Conservation (phyloP, 2,888 invertebrate species). For the Oligia latruncula region DNA sequence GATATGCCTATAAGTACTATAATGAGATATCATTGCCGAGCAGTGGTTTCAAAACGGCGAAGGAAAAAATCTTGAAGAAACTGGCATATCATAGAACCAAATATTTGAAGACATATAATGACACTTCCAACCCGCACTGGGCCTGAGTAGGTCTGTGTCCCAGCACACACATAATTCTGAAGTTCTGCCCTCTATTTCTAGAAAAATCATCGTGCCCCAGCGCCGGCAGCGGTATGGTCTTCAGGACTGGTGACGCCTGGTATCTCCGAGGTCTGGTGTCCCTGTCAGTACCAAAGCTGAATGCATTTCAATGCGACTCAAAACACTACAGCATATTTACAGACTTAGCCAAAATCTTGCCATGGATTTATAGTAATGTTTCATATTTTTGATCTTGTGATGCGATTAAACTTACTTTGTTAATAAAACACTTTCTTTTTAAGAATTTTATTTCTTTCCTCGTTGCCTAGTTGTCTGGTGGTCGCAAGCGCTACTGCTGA, state of each 20-base stretch:
- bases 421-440: not conserved
- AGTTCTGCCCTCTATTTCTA: conserved; percentile 3
- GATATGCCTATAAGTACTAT: no score
- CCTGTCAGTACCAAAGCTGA: conserved; percentile 38
- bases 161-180: not conserved
- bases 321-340: conserved; percentile 37
- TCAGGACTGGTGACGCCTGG: conserved; percentile 23
- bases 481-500: not conserved
- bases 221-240: conserved; percentile 46
- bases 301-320: conserved; percentile 37
- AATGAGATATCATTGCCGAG: not conserved
- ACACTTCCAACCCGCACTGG: not conserved
- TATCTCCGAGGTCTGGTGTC: conserved; percentile 32
- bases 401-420: not conserved
- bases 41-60: not conserved
- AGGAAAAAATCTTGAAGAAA: not conserved
- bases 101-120: not conserved
- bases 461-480: not conserved
- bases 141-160: no score
- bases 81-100: not conserved
- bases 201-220: conserved; percentile 23
- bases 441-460: not conserved
- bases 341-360: conserved; percentile 31
- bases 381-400: not conserved
- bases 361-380: conserved; percentile 19